Evolutionary conservation across 2,888 invertebrate species (phyloP).

Genomic region (Spodoptera littoralis): DNA sequence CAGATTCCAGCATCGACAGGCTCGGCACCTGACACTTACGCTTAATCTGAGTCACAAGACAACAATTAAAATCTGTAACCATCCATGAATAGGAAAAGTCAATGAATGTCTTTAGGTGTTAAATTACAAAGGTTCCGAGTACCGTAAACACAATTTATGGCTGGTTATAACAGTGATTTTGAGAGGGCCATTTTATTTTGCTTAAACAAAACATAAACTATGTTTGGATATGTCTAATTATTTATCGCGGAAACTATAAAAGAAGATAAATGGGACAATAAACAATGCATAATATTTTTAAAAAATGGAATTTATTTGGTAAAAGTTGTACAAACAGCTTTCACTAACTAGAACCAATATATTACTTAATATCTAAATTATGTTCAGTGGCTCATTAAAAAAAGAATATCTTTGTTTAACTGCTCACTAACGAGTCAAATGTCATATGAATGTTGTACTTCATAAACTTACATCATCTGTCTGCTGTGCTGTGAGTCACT

Average conservation of each 20-base stretch:
- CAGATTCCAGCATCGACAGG: not conserved
- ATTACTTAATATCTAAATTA: conserved; percentile 57
- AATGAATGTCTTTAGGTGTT: conserved; percentile 15
- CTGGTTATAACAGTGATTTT: conserved; percentile 27
- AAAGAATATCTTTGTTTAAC: conserved; percentile 52
- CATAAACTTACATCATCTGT: conserved; percentile 57
- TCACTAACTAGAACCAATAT: conserved; percentile 58
- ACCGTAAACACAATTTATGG: conserved; percentile 49
- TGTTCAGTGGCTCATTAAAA: conserved; percentile 57
- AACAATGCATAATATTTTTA: conserved; percentile 56
- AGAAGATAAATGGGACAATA: conserved; percentile 55
- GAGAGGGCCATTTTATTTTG: conserved; percentile 37
- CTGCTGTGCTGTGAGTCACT: conserved; percentile 52
- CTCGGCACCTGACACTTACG: not conserved
- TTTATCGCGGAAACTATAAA: conserved; percentile 55
- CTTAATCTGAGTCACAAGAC: no score
- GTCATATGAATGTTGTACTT: conserved; percentile 43
- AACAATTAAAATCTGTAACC: no score
- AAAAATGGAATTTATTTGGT: conserved; percentile 46
- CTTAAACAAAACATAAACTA: conserved; percentile 54
- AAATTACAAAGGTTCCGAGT: conserved; percentile 32
- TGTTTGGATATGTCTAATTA: conserved; percentile 44
- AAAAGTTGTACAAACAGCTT: conserved; percentile 58
- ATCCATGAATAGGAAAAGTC: conserved; percentile 15
- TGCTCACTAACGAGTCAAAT: conserved; percentile 64